A percentile compares a stretch with the other conserved stretches of the same genome.
Conservation (phyloP, 2,113 vertebrate genomes). For the Gobiocypris rarus region DNA sequence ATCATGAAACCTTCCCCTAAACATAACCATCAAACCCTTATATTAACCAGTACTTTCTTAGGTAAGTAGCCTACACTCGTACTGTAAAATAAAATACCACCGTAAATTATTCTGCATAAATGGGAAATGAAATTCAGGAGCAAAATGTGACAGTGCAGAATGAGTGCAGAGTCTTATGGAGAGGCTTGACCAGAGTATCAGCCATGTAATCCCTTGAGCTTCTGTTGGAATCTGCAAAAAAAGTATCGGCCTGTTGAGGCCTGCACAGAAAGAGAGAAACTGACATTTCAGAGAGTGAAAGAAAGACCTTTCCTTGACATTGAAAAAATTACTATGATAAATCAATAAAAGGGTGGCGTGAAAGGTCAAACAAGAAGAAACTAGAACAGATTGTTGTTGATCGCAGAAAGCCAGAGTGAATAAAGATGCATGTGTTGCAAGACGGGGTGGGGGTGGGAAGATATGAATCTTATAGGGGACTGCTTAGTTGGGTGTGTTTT, state of each 20-base stretch:
- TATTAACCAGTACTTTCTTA: too few species aligned
- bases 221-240: conserved; percentile 22
- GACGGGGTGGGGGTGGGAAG: background rate
- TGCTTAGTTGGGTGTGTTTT: conserved; percentile 30
- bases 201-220: conserved; percentile 43
- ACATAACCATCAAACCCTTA: too few species aligned
- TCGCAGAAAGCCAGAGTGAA: background rate
- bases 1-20: too few species aligned
- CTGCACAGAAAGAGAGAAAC: conserved; percentile 8
- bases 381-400: background rate
- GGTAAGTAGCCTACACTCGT: too few species aligned
- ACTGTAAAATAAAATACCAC: too few species aligned
- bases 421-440: background rate
- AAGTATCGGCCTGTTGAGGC: conserved; percentile 40
- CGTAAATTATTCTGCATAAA: background rate
- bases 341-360: background rate
- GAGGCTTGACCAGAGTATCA: background rate
- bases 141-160: background rate
- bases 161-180: background rate
- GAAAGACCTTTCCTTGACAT: background rate
- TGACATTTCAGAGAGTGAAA: background rate
- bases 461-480: conserved; percentile 13
- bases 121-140: background rate
- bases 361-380: background rate
- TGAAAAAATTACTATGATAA: too few species aligned